Base-by-base conservation (phyloP, 2,113 vertebrate species). In the Rhegmatorhina hoffmannsi region DNA sequence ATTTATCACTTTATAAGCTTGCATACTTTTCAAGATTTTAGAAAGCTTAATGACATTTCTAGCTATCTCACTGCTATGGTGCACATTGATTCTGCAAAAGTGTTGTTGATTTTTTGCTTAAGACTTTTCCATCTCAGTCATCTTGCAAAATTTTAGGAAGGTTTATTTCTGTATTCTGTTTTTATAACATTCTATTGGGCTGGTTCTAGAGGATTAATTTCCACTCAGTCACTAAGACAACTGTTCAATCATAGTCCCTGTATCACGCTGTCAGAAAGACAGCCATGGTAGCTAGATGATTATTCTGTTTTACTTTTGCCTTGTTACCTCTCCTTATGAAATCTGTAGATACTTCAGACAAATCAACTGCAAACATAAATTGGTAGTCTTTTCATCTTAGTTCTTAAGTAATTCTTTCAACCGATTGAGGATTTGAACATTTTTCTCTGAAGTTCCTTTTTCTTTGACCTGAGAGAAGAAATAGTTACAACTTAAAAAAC, bases 171-270 rank as follows among this genome's bases (percentile, higher is more conserved):
- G 5, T 64, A 2, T 60, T 87, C 63, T 52, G 4, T 24, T 83
- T 66, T 80, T 89, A 74, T 72, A 58, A n/a, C 3, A 3, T 36
- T 74, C 10, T 46, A 1, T 66, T 78, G 38, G 40, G 10, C 38
- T 75, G 47, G 10, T 75, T 78, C 87, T 62, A 43, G 49, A 74
- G 82, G 46, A 29, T 11, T 63, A 17, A 29, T 75, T 84, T 44
- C 17, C 11, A 15, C 34, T 75, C 25, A 21, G 0, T 67, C 33
- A 4, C 18, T 2, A 10, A 52, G 49, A 55, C 1, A 18, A 15
- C 25, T 43, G 18, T 85, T 94, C 90, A 1, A 5, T 52, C 20
- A 64, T 15, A 16, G 4, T 34, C 9, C 16, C 15, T 13, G 5
- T 40, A 24, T 80, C 13, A 17, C 20, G 4, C 13, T 73, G 29